A percentile compares a stretch with the other conserved stretches of the same genome.
These are phyloP conservation scores for Hyles euphorbiae DNA, from an alignment of 1,140 invertebrate species.

Conservation along the genomic window DNA sequence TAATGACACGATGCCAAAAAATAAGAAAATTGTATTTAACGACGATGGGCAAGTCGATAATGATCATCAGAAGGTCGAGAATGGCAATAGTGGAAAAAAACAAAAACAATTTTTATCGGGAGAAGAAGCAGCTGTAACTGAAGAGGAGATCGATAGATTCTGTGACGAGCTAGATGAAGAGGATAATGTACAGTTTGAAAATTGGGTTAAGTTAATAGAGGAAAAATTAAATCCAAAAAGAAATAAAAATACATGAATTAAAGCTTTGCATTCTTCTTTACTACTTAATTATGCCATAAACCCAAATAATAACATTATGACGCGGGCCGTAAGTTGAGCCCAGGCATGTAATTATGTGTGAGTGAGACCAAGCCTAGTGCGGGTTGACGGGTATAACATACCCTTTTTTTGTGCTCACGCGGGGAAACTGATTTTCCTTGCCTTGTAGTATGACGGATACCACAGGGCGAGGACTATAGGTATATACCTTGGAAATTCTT, in stretches of 20 bases:
- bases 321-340: too few species aligned
- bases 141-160: conserved; percentile 63
- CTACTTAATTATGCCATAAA: too few species aligned
- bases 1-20: not conserved
- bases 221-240: conserved; percentile 47
- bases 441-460: too few species aligned
- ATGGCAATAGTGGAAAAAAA: conserved; percentile 8
- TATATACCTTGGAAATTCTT: too few species aligned
- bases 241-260: conserved; percentile 32
- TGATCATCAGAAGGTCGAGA: not conserved
- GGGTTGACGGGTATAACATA: too few species aligned
- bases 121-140: conserved; percentile 5
- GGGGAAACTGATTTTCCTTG: too few species aligned
- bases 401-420: too few species aligned
- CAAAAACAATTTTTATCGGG: not conserved
- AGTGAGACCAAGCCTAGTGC: too few species aligned
- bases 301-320: too few species aligned
- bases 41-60: conserved; percentile 9
- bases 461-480: too few species aligned
- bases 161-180: conserved; percentile 59
- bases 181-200: conserved; percentile 59
- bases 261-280: not conserved
- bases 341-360: too few species aligned
- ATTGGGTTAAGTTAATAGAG: conserved; percentile 63
- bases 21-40: conserved; percentile 20